phyloP scores from a whole-genome alignment of 1,140 invertebrate genomes.

The Scaptomyza montana region DNA sequence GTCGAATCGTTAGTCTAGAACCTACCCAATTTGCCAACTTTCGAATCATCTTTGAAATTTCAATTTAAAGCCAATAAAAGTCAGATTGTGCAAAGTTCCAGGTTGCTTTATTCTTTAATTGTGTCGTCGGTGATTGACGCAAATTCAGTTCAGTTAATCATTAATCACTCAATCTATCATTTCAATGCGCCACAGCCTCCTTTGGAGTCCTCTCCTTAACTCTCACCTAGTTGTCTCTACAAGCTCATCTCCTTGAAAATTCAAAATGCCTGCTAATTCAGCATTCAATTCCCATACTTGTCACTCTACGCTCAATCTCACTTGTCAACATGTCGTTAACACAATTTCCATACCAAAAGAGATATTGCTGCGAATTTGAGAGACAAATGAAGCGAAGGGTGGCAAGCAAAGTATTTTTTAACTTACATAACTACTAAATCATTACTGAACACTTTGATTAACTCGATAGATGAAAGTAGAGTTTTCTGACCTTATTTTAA shows the following conservation, averaged over 20 bases:
- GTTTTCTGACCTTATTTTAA: too few relatives aligned
- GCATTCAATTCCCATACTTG: conserved; percentile 43
- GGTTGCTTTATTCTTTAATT: conserved; percentile 57
- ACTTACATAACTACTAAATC: background rate
- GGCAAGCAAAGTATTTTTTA: background rate
- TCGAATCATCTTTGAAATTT: conserved; percentile 57
- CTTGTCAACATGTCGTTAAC: conserved; percentile 77
- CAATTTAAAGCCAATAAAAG: conserved; percentile 65
- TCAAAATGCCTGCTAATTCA: conserved; percentile 56
- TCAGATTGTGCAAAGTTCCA: conserved; percentile 27
- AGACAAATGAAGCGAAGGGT: background rate
- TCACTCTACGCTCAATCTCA: conserved; percentile 52
- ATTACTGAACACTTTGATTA: background rate
- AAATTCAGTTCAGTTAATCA: conserved; percentile 56
- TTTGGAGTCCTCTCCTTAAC: conserved; percentile 51
- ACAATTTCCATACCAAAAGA: conserved; percentile 64
- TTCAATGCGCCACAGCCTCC: conserved; percentile 41
- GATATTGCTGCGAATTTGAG: conserved; percentile 37
- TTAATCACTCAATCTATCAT: conserved; percentile 83
- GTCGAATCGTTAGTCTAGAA: conserved; percentile 22
- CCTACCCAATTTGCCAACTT: conserved; percentile 55
- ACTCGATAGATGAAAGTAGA: background rate
- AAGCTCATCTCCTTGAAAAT: conserved; percentile 35
- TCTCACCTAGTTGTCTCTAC: conserved; percentile 15
- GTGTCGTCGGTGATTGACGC: conserved; percentile 37